Base-by-base conservation (phyloP, 1,140 invertebrate genomes). In the Drosophila nasuta region DNA sequence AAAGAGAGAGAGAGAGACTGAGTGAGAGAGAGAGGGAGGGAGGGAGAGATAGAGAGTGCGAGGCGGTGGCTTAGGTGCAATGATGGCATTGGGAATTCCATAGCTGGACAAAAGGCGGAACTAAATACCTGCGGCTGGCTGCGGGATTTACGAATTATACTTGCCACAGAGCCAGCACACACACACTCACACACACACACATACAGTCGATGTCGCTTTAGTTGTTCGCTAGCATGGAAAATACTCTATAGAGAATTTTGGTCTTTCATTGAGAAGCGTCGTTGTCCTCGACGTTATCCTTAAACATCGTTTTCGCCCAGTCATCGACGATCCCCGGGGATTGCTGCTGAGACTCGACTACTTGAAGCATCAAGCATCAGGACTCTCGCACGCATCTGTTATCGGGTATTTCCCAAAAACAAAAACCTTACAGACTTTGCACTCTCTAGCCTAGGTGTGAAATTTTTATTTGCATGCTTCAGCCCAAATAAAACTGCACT, bases 381-480 rank as follows among this genome's bases (percentile, higher is more conserved):
- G 45, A 5, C 35, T 17, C 11, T 49, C 30, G 41, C 20, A 13
- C 17, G 25, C 38, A 17, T 63, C 41, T 54, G 43, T 33, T 64
- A 17, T 10, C 38, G 62, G 71, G 71, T 74, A 74, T 75, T 75
- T 75, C 72, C 72, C 72, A 30, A 54, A 58, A 65, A 38, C 35
- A 38, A 38, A 7, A 38, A 38, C 35, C 35, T 10, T 8, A 38
- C 5, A 5, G 7, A 38, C 35, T 65, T 20, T 8, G 17, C 60
- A 35, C 60, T 28, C 45, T 56, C 30, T 38, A 4, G n/a, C 25
- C 13, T 43, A 89, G 85, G 85, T 89, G 85, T 89, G 85, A 89
- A 90, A 90, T 89, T 85, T 89, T 83, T 89, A 90, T 89, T 90
- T 89, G 86, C 85, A 89, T 90, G 86, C 83, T 85, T 76, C 65